A percentile compares a stretch with the other conserved stretches of the same genome.
Conservation (phyloP, 1,140 invertebrate species). For the Hyphantria cunea region DNA sequence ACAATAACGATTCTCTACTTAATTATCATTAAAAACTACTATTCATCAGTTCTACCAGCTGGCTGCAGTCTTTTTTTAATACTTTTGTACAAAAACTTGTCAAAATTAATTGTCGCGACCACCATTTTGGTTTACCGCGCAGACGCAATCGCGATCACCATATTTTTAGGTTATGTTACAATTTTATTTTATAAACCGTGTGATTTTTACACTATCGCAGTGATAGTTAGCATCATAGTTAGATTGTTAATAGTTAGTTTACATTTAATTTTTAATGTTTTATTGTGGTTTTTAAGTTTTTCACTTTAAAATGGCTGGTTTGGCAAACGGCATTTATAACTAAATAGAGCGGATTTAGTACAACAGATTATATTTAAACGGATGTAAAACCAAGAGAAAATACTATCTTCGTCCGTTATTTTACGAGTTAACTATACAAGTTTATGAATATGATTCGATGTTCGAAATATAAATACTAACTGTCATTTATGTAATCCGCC, state of each 20-base stretch:
- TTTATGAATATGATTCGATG: conserved; percentile 19
- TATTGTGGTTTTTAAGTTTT: conserved; percentile 39
- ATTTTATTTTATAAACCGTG: conserved; percentile 65
- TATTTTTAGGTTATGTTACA: conserved; percentile 46
- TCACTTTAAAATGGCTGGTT: conserved; percentile 33
- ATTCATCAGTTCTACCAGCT: conserved; percentile 42
- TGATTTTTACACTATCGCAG: conserved; percentile 68
- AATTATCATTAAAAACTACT: conserved; percentile 50
- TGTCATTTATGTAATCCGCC: conserved; percentile 30
- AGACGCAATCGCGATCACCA: conserved; percentile 36
- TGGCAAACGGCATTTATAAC: conserved; percentile 25
- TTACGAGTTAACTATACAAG: conserved; percentile 22
- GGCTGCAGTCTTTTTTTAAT: conserved; percentile 40
- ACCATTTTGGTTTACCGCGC: conserved; percentile 54
- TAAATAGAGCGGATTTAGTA: conserved; percentile 49
- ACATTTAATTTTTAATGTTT: conserved; percentile 57
- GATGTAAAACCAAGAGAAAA: conserved; percentile 25
- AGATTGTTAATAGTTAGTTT: conserved; percentile 60
- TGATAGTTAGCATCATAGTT: conserved; percentile 70
- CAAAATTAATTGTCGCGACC: conserved; percentile 39
- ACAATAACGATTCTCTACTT: conserved; percentile 51
- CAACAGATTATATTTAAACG: conserved; percentile 40
- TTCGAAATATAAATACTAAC: conserved; percentile 13
- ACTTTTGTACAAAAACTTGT: conserved; percentile 43
- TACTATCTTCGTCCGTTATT: conserved; percentile 26